Evolutionary conservation across 2,797 vertebrate genomes (phyloP), one percentile per base, ranked within the genome.

Genomic region (Sylvilagus floridanus): DNA sequence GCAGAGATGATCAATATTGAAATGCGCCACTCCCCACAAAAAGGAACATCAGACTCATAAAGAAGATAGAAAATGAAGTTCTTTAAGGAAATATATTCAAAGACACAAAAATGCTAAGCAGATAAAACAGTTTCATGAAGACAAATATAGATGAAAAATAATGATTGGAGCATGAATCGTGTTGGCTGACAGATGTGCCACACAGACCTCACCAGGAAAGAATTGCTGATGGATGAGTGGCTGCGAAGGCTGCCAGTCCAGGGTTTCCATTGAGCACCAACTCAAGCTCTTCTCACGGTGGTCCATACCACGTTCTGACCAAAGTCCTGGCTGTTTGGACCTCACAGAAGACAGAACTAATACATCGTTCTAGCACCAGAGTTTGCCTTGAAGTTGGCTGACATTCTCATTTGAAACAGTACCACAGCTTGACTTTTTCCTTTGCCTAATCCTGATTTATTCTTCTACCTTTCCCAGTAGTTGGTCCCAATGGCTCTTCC

Each of bases 341-440:
- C 19, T 21, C 1, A 66, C 3, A 8, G 4, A 10, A 2, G 1
- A 30, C 62, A 22, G 14, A 3, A 0, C 9, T 32, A 26, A 50
- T 47, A 22, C 75, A 1, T 57, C 52, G 3, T 32, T 50, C 63
- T 37, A 52, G 0, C 50, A 78, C 30, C 54, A 60, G 69, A 32
- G 0, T 17, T 47, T 16, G 65, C 47, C 73, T 22, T n/a, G 69
- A 90, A 26, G 35, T 19, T 47, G 35, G 30, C n/a, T 1, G 0
- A 30, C 11, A 9, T 21, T 75, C 5, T 22, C 42, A 17, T 24
- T 72, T 82, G 24, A 24, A 71, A 19, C 11, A 22, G 26, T 17
- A 24, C 4, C 11, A 9, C 0, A 73, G 65, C 26, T 8, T 78
- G 50, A 84, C 9, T 75, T 60, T 7, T 24, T 2, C 17, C 28